Base-by-base conservation (phyloP, 2,113 vertebrate genomes). In the Sterna hirundo region DNA sequence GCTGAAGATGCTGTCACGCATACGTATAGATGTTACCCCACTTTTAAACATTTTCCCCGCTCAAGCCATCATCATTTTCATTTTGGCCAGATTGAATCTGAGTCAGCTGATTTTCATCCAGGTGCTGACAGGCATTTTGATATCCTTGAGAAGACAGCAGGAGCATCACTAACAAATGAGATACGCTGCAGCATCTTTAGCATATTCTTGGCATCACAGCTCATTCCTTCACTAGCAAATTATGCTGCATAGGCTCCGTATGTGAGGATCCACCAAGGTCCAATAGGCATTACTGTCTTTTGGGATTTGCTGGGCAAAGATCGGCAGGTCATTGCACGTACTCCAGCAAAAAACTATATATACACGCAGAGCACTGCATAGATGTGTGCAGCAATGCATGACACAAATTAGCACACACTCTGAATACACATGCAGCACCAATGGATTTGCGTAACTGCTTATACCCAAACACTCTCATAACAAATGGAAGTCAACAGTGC, bases 81-180 rank as follows among this genome's bases (percentile, higher is more conserved):
- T 94, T 92, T 96, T 94, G 78, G 91, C 83, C 52, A 30, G 72
- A 94, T 82, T 61, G 57, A 54, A 26, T 77, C 86, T 94, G 93
- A 97, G 86, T 96, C 95, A 96, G 94, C 91, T 82, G 88, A 91
- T 96, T 96, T 84, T 91, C 77, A 78, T 96, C 94, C 94, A 96
- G 96, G 92, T 97, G 96, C 96, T 96, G 97, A 95, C 93, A 96
- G 86, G 87, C 93, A 85, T 91, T 96, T 94, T 85, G 89, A 70
- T 95, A 95, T 88, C 93, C 91, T 94, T 95, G 91, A 95, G 93
- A 85, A 94, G 62, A 64, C 57, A 83, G 70, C 86, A 94, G 72
- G 80, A 88, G 91, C 93, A 87, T 61, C 19, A 2, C 81, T 89
- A 96, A 76, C 91, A 94, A 94, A 93, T 77, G 86, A 85, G 93